These are phyloP conservation scores for Ochropleura plecta DNA, from an alignment of 2,888 invertebrate genomes.

Conservation along the genomic window DNA sequence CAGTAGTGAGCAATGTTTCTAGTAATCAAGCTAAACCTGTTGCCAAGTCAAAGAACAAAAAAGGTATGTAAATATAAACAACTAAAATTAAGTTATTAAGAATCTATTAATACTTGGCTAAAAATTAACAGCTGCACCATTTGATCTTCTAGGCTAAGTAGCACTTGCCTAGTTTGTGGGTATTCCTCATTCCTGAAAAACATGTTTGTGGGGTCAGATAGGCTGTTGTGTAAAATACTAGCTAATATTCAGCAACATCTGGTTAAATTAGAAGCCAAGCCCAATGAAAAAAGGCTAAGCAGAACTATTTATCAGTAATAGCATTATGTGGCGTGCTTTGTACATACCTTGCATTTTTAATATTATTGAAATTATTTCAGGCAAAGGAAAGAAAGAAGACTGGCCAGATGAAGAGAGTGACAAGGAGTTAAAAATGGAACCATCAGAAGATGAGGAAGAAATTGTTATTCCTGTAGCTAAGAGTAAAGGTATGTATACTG, in stretches of 20 bases:
- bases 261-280: background rate
- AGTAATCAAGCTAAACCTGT: conserved; percentile 76
- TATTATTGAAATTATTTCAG: conserved; percentile 60
- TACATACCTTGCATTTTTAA: background rate
- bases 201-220: background rate
- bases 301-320: background rate
- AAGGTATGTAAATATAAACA: conserved; percentile 71
- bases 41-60: conserved; percentile 79
- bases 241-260: background rate
- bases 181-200: too few relatives aligned
- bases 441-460: conserved; percentile 82
- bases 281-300: background rate
- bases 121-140: background rate
- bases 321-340: background rate
- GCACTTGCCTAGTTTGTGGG: background rate
- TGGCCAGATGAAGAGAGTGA: conserved; percentile 85
- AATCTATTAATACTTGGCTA: background rate
- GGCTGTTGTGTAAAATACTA: background rate
- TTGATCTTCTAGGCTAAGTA: background rate
- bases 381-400: conserved; percentile 80
- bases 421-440: conserved; percentile 82
- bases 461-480: conserved; percentile 81
- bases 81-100: background rate
- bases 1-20: conserved; percentile 83
- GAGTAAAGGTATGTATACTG: conserved; percentile 78